A percentile compares a stretch with the other conserved stretches of the same genome.
Evolutionary conservation across 2,113 vertebrate species (phyloP).

Genomic region (Aptenodytes patagonicus): DNA sequence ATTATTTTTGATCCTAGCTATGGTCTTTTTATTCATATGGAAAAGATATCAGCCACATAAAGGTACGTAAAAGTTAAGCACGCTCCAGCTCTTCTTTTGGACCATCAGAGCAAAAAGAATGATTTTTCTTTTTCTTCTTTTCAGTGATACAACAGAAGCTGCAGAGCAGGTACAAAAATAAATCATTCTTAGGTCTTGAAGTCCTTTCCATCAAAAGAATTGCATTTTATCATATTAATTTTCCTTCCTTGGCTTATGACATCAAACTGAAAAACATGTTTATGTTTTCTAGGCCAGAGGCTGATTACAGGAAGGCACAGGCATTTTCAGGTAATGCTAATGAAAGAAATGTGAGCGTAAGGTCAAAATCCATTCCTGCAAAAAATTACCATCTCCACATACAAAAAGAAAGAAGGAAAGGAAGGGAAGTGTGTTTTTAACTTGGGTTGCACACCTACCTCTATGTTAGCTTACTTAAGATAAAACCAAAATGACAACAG

Average conservation of each 20-base stretch:
- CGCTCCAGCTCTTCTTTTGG: neutral
- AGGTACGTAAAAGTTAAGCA: conserved; percentile 66
- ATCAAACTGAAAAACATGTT: neutral
- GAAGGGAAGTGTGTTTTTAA: neutral
- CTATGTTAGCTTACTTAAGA: neutral
- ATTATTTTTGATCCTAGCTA: conserved; percentile 75
- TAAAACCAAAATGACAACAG: neutral
- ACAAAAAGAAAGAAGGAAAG: neutral
- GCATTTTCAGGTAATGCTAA: conserved; percentile 77
- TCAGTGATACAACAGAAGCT: conserved; percentile 74
- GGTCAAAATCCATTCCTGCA: neutral
- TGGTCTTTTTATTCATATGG: conserved; percentile 75
- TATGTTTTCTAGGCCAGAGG: conserved; percentile 68
- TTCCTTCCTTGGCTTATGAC: neutral
- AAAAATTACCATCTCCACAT: neutral
- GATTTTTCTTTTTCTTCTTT: conserved; percentile 28
- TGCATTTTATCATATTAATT: neutral
- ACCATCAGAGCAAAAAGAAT: neutral
- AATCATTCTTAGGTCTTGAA: neutral
- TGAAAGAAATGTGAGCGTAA: neutral
- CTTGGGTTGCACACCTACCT: neutral
- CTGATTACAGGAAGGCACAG: conserved; percentile 74
- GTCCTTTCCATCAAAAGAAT: neutral
- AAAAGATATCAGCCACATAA: conserved; percentile 75
- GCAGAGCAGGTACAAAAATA: conserved; percentile 69